A percentile compares a stretch with the other conserved stretches of the same genome.
Conservation (phyloP, 92 coral and sea anemone genomes). For the Epizoanthus illoricatus region DNA sequence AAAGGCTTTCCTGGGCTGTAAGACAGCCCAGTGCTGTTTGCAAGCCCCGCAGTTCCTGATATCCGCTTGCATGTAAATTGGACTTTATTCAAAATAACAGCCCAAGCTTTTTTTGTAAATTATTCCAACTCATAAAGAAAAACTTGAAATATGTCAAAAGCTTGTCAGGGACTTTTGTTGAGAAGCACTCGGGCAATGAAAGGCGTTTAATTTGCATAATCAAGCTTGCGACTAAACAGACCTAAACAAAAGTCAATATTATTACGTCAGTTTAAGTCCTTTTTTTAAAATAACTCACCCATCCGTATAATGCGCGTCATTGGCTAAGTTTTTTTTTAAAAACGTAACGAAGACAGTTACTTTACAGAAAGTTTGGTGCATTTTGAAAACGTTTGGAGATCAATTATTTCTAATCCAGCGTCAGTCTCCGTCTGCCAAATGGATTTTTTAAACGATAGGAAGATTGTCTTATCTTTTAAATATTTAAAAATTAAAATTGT, state of each 20-base stretch:
- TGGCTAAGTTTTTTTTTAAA: no score
- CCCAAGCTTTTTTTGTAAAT: constrained; percentile 33
- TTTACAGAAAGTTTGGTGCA: no score
- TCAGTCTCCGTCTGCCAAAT: no score
- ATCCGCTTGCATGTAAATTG: constrained; percentile 35
- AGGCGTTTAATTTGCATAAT: constrained; percentile 13
- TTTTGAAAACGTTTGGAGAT: no score
- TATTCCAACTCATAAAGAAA: constrained; percentile 31
- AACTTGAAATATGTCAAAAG: constrained; percentile 39
- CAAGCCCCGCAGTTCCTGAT: not conserved
- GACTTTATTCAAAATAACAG: constrained; percentile 31
- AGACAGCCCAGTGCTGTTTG: not conserved
- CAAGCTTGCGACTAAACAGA: not conserved
- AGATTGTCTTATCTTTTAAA: no score
- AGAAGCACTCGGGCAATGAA: constrained; percentile 18
- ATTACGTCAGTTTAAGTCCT: not conserved
- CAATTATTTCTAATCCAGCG: no score
- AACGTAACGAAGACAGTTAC: no score
- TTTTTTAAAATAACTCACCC: no score
- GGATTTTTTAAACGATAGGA: no score
- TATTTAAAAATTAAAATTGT: no score
- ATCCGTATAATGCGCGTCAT: no score
- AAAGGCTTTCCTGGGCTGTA: not conserved
- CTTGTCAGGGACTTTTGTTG: constrained; percentile 29
- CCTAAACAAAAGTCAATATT: not conserved